Evolutionary conservation across 2,797 vertebrate species (phyloP).

Genomic region (Benthosema pterotum): DNA sequence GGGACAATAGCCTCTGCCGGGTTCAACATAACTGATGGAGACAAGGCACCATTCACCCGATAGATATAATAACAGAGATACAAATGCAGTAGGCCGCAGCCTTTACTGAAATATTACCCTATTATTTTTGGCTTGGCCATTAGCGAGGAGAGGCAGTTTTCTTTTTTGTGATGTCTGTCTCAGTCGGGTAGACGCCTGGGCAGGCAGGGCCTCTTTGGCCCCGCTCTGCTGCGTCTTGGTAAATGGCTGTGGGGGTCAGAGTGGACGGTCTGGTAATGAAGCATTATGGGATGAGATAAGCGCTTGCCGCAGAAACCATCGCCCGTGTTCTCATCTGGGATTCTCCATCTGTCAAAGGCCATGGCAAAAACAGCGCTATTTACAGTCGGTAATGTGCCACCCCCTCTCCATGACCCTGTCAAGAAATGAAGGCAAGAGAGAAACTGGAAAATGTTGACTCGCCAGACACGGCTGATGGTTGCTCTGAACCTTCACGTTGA

Average conservation of each 20-base stretch:
- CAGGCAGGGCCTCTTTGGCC: constrained; percentile 28
- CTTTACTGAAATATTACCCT: constrained; percentile 3
- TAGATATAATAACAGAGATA: neutral
- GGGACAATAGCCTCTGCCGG: no score
- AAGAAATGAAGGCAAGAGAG: neutral
- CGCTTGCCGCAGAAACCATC: constrained; percentile 9
- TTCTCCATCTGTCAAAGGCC: constrained; percentile 29
- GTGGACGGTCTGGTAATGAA: constrained; percentile 50
- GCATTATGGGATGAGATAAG: constrained; percentile 56
- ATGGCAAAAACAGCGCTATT: constrained; percentile 27
- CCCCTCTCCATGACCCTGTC: neutral
- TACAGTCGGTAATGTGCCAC: constrained; percentile 19
- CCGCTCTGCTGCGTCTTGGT: constrained; percentile 16
- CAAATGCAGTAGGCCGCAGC: neutral
- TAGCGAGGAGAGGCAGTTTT: neutral
- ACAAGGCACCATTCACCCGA: constrained; percentile 2
- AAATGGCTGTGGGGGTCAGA: constrained; percentile 46
- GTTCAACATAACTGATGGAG: constrained; percentile 19
- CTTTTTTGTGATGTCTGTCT: constrained; percentile 22
- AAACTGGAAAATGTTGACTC: neutral
- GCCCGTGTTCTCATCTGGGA: constrained; percentile 6
- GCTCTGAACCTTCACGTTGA: neutral
- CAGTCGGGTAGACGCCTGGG: neutral
- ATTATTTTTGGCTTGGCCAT: constrained; percentile 20
- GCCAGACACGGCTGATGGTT: neutral